Conservation (phyloP, 2,888 invertebrate species). For the Pachydiplax longipennis region DNA sequence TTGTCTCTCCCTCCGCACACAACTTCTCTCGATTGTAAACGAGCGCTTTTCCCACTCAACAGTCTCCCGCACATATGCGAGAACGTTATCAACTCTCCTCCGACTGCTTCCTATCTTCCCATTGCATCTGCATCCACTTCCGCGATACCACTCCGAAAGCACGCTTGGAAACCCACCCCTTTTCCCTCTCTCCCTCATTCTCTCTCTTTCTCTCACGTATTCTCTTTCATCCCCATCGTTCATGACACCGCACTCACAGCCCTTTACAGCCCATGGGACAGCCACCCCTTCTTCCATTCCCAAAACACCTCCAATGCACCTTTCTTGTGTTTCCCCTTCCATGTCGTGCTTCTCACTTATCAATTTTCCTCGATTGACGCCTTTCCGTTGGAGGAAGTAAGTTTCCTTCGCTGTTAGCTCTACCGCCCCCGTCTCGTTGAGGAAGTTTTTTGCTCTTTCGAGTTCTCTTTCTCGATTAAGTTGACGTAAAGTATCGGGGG, state of each 20-base stretch:
- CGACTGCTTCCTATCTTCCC: neutral
- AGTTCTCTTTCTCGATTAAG: neutral
- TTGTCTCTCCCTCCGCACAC: neutral
- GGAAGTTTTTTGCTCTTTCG: neutral
- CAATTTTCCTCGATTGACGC: neutral
- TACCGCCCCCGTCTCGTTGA: neutral
- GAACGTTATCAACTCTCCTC: neutral
- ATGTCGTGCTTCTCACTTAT: neutral
- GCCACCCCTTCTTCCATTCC: neutral
- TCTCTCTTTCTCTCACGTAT: slow-evolving; percentile 5
- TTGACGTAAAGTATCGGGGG: neutral
- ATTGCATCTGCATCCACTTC: neutral
- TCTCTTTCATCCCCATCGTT: slow-evolving; percentile 40
- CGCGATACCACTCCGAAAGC: neutral
- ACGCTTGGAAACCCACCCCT: neutral
- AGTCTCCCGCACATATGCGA: neutral
- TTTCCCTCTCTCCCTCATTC: neutral
- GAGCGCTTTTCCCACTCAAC: neutral
- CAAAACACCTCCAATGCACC: neutral
- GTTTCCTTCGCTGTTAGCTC: neutral
- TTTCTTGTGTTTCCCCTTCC: neutral
- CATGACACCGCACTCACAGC: neutral
- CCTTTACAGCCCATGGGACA: neutral
- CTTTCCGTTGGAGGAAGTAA: neutral
- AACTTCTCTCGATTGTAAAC: neutral